Evolutionary conservation across 2,888 invertebrate species (phyloP).

Genomic region (Callyntrura sp.): DNA sequence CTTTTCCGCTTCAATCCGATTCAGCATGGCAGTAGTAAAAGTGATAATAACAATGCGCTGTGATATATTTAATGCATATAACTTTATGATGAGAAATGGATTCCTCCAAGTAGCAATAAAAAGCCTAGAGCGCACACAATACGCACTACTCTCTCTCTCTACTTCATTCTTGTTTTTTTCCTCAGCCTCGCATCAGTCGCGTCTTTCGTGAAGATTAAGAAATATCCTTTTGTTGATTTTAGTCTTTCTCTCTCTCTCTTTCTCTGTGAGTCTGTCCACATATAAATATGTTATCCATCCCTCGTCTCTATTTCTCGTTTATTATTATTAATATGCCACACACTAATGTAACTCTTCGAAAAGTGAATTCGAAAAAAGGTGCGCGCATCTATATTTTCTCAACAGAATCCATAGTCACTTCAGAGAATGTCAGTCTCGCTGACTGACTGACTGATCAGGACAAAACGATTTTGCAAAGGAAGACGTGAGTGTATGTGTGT

Average conservation of each 20-base stretch:
- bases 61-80: background rate
- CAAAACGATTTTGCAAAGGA: conserved; percentile 57
- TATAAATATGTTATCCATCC: conserved; percentile 25
- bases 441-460: conserved; percentile 64
- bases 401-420: conserved; percentile 32
- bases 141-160: background rate
- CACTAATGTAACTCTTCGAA: background rate
- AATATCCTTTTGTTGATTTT: conserved; percentile 48
- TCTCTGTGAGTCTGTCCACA: background rate
- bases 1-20: conserved; percentile 51
- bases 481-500: background rate
- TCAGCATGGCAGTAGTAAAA: conserved; percentile 44
- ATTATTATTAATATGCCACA: background rate
- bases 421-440: conserved; percentile 49
- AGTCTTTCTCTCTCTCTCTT: background rate
- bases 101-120: conserved; percentile 28
- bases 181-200: background rate
- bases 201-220: conserved; percentile 35
- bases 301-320: background rate
- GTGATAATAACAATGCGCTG: conserved; percentile 63
- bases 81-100: conserved; percentile 68
- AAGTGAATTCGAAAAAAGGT: conserved; percentile 52
- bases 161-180: conserved; percentile 43
- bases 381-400: conserved; percentile 57
- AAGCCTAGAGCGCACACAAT: background rate